Percentiles rank a stretch among this genome's conserved stretches.
Evolutionary conservation across 2,113 vertebrate genomes (phyloP).

Genomic region (Sarotherodon lohbergeri): DNA sequence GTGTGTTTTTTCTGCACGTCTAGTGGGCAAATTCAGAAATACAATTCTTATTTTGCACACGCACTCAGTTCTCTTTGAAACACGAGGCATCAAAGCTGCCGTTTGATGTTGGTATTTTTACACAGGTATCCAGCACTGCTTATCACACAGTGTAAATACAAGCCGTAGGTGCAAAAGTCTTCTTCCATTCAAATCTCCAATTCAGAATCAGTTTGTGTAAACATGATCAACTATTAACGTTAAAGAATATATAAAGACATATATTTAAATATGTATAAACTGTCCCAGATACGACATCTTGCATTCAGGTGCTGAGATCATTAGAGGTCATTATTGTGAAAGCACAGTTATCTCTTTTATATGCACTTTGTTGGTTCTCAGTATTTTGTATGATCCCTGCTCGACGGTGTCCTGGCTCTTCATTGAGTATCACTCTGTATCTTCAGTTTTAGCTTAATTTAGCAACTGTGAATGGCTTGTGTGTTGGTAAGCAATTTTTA

Average conservation of each 20-base stretch:
- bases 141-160: background rate
- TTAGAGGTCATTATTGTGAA: background rate
- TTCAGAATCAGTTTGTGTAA: background rate
- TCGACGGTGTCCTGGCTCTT: background rate
- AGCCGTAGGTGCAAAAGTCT: background rate
- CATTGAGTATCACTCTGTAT: background rate
- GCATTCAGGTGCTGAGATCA: background rate
- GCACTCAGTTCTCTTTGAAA: background rate
- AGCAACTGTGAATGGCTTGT: background rate
- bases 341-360: background rate
- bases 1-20: background rate
- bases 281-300: background rate
- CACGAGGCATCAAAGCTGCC: background rate
- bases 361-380: background rate
- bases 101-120: background rate
- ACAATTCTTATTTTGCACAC: background rate
- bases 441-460: background rate
- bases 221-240: background rate
- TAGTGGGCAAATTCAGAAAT: background rate
- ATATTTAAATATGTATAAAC: background rate
- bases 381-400: background rate
- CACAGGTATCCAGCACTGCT: background rate
- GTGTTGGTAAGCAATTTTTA: background rate
- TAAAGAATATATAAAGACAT: background rate
- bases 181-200: background rate